Conservation (phyloP, 2,888 invertebrate genomes). For the Acleris laterana region DNA sequence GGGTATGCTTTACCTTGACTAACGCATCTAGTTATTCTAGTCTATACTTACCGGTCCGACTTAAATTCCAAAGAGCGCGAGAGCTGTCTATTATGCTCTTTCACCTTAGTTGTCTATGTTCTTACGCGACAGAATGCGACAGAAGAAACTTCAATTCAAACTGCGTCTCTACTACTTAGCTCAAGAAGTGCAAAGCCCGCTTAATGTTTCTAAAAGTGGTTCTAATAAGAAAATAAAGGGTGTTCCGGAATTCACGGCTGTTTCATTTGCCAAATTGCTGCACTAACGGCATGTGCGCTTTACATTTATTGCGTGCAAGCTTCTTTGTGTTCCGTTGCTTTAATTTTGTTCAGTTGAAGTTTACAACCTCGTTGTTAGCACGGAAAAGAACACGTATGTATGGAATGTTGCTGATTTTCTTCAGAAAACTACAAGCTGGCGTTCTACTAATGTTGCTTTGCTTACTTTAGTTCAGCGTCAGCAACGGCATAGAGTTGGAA, state of each 20-base stretch:
- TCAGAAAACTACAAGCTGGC: background rate
- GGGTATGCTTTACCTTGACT: no score
- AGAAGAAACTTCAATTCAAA: no score
- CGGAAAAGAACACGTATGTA: background rate
- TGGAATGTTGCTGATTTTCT: conserved; percentile 2
- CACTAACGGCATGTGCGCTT: conserved; percentile 25
- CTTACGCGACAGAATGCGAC: no score
- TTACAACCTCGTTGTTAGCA: conserved; percentile 18
- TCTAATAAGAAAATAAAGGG: conserved; percentile 28
- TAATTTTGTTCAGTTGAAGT: conserved; percentile 21
- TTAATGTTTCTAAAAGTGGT: conserved; percentile 19
- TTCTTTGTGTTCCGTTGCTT: conserved; percentile 26
- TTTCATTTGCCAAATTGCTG: conserved; percentile 35
- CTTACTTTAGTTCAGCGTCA: no score
- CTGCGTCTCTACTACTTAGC: background rate
- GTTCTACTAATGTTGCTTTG: no score
- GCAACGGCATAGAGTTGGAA: no score
- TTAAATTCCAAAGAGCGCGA: no score
- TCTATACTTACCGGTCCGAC: no score
- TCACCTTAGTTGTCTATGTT: no score
- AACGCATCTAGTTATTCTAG: no score
- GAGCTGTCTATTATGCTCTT: no score
- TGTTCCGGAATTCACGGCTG: conserved; percentile 8
- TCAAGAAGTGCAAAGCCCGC: background rate
- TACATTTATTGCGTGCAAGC: conserved; percentile 30